phyloP scores from a whole-genome alignment of 2,888 invertebrate species.

The Nomada ruficornis region DNA sequence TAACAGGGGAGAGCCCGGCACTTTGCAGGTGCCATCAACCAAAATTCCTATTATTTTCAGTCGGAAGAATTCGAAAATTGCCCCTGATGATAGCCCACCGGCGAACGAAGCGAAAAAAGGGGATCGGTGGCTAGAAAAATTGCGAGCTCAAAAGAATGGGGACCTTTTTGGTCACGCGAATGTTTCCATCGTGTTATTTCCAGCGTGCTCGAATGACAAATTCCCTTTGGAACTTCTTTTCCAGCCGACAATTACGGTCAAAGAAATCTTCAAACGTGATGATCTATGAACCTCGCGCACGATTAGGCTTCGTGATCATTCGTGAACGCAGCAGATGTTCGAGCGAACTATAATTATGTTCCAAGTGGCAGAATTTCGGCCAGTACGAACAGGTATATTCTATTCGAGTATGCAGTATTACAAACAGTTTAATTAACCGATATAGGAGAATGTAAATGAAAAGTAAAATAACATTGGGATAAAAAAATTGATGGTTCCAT shows the following conservation, averaged over 20 bases:
- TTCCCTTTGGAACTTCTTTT: constrained; percentile 36
- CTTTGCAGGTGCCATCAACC: background rate
- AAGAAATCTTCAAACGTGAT: constrained; percentile 46
- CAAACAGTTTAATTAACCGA: no score
- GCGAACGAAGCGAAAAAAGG: constrained; percentile 6
- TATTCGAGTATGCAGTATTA: no score
- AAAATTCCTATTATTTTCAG: constrained; percentile 38
- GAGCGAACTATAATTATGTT: background rate
- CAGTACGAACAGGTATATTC: no score
- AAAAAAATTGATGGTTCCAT: no score
- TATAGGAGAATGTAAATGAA: no score
- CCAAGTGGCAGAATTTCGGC: constrained; percentile 18
- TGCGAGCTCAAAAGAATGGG: constrained; percentile 13
- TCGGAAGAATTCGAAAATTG: constrained; percentile 55
- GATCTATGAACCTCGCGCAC: constrained; percentile 44
- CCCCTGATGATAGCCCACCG: constrained; percentile 14
- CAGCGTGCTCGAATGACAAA: constrained; percentile 49
- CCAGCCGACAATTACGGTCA: constrained; percentile 52
- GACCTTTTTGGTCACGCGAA: constrained; percentile 54
- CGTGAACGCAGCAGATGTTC: constrained; percentile 47
- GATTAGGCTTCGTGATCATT: constrained; percentile 17
- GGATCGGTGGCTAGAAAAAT: constrained; percentile 1
- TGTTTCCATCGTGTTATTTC: background rate
- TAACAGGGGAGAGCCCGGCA: background rate
- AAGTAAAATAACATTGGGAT: no score